These are phyloP conservation scores for Steatornis caripensis DNA, from an alignment of 2,113 vertebrate species.

Conservation along the genomic window DNA sequence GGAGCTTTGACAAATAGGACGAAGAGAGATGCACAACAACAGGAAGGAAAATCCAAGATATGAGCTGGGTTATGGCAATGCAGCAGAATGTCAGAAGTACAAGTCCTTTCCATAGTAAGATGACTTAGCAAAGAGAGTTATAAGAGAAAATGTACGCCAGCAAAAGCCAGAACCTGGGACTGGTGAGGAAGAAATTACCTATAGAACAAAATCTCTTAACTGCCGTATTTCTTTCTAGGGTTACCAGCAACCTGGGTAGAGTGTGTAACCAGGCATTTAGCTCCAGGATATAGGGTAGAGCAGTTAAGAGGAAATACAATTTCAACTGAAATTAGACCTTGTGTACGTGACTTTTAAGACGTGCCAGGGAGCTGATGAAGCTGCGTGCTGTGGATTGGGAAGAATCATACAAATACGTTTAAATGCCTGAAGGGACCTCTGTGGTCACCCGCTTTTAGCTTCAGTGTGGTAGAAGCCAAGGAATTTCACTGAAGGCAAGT, in stretches of 20 bases:
- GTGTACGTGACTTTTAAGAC: neutral
- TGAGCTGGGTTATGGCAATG: neutral
- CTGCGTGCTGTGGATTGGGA: neutral
- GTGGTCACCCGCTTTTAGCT: neutral
- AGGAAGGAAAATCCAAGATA: neutral
- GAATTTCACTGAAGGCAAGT: neutral
- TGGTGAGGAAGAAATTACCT: neutral
- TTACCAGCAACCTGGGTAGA: neutral
- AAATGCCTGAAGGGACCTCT: neutral
- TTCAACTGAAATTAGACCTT: slow-evolving; percentile 7
- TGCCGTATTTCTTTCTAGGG: neutral
- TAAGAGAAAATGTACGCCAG: neutral
- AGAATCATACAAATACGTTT: neutral
- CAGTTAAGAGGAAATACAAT: neutral
- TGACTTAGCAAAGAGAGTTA: neutral
- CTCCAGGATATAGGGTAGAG: neutral
- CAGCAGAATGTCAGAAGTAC: neutral
- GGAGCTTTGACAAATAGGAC: neutral
- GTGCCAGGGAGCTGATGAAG: neutral
- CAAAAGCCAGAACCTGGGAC: neutral
- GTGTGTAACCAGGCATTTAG: neutral
- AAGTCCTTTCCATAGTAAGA: neutral
- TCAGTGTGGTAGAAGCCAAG: neutral
- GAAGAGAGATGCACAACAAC: neutral
- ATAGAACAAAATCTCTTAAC: neutral